Percentiles rank a stretch among this genome's conserved stretches.
Conservation (phyloP, 2,888 invertebrate genomes). For the Theristus sp. region DNA sequence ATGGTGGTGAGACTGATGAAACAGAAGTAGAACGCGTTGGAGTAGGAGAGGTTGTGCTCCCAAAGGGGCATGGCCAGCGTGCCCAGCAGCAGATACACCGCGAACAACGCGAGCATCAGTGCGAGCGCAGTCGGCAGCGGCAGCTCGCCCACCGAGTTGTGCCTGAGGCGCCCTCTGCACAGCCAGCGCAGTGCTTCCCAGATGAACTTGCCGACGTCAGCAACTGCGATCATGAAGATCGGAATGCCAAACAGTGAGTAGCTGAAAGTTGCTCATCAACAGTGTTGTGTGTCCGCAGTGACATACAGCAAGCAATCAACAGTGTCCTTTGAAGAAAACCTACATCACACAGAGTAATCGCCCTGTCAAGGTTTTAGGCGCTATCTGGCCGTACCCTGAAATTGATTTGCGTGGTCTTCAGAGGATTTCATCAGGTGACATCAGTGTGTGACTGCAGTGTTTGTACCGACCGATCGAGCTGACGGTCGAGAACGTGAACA, state of each 20-base stretch:
- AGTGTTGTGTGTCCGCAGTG: too few relatives aligned
- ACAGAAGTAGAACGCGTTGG: background rate
- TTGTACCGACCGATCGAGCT: background rate
- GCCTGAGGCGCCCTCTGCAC: background rate
- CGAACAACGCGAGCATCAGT: background rate
- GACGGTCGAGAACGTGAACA: background rate
- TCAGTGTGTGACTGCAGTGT: too few relatives aligned
- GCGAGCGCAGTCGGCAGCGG: background rate
- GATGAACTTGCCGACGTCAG: background rate
- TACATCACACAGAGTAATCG: background rate
- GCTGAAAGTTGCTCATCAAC: background rate
- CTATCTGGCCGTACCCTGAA: background rate
- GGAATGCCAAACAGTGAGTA: background rate
- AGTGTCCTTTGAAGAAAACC: too few relatives aligned
- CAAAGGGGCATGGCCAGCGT: background rate
- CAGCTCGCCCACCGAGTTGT: background rate
- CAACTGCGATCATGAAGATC: background rate
- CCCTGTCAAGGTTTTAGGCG: background rate
- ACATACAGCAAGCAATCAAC: too few relatives aligned
- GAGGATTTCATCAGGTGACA: background rate
- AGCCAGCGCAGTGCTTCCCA: background rate
- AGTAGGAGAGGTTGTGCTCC: background rate
- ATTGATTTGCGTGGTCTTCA: background rate
- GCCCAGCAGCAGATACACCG: background rate
- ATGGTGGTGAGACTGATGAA: background rate